These are phyloP conservation scores for Pseudomyrmex sp. DNA, from an alignment of 1,140 invertebrate genomes.

Conservation along the genomic window DNA sequence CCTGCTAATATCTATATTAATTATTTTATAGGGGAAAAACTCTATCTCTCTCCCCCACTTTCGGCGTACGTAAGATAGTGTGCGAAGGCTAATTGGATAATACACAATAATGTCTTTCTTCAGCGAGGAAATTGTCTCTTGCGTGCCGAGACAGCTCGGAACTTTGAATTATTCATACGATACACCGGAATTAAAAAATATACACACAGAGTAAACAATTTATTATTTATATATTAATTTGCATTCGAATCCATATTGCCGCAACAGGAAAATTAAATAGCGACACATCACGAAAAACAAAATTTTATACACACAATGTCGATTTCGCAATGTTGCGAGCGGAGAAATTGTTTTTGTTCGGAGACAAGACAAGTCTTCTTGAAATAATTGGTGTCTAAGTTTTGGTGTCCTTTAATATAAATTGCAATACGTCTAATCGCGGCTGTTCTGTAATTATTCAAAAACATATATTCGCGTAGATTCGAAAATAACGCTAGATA, in stretches of 20 bases:
- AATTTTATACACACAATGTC: not conserved
- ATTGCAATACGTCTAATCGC: not conserved
- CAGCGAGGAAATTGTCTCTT: conserved; percentile 30
- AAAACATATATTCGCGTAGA: conserved; percentile 29
- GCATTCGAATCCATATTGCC: not conserved
- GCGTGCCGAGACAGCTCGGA: not conserved
- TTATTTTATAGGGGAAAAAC: conserved; percentile 44
- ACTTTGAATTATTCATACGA: conserved; percentile 15
- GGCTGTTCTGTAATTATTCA: conserved; percentile 35
- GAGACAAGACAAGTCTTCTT: not conserved
- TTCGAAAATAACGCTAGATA: conserved; percentile 26
- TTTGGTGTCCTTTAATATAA: no score
- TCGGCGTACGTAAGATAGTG: conserved; percentile 1
- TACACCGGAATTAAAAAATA: conserved; percentile 4
- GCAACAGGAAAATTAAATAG: not conserved
- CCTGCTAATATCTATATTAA: conserved; percentile 37
- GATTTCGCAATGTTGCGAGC: no score
- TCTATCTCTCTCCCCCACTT: conserved; percentile 2
- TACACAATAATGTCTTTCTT: conserved; percentile 18
- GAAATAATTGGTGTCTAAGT: conserved; percentile 22
- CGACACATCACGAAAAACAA: not conserved
- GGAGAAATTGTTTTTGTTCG: no score
- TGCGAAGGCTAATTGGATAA: not conserved
- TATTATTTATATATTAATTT: not conserved
- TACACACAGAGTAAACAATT: conserved; percentile 7